A percentile compares a stretch with the other conserved stretches of the same genome.
Evolutionary conservation across 2,113 vertebrate species (phyloP).

Genomic region (Oreocharis arfaki): DNA sequence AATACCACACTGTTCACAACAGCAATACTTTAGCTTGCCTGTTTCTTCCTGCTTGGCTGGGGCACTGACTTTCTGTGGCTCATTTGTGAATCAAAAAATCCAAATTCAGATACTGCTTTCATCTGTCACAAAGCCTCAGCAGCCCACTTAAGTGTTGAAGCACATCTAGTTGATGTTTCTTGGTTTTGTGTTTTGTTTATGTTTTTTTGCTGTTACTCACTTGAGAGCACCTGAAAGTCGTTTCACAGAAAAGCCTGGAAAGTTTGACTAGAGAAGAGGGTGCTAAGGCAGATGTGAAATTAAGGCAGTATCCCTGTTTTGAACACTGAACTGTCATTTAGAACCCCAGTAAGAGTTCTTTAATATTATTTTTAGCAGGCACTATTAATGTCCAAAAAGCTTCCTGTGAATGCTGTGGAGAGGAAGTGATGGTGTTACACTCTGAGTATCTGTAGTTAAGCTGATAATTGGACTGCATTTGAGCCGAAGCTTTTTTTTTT

Average conservation of each 20-base stretch:
- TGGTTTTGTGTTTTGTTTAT: not conserved
- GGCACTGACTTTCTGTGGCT: not conserved
- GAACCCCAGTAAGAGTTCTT: not conserved
- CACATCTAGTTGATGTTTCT: not conserved
- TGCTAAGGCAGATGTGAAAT: not conserved
- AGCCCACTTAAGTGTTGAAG: not conserved
- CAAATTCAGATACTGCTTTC: not conserved
- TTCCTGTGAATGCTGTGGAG: not conserved
- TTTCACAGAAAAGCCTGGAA: not conserved
- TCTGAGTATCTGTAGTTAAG: not conserved
- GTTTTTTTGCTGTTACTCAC: not conserved
- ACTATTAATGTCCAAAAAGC: not conserved
- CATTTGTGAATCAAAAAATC: not conserved
- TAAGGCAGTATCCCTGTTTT: not conserved
- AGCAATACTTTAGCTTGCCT: rapidly evolving
- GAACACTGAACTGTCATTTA: not conserved
- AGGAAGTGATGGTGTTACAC: not conserved
- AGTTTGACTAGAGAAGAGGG: not conserved
- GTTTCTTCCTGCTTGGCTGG: not conserved
- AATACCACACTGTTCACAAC: not conserved
- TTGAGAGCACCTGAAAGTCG: not conserved
- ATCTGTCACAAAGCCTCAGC: not conserved
- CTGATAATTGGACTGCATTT: not conserved
- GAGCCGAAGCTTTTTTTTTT: not conserved
- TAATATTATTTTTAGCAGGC: not conserved